Percentiles rank a stretch among this genome's conserved stretches.
phyloP scores from a whole-genome alignment of 2,113 vertebrate genomes.

The Leptobrachium leishanense region DNA sequence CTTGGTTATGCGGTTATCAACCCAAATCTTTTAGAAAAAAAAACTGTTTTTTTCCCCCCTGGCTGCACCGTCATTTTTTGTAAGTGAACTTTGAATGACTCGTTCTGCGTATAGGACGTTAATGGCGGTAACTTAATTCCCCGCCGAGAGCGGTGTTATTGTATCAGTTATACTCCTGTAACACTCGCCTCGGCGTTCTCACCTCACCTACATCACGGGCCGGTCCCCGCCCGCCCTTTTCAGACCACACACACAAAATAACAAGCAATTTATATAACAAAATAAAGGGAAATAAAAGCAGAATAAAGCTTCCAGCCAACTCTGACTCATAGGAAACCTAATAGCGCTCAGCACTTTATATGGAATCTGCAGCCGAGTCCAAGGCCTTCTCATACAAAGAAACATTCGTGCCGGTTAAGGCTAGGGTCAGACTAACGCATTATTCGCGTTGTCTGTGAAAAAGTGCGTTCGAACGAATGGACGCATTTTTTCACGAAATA shows the following conservation, averaged over 20 bases:
- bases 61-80: background rate
- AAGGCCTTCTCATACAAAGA: too few species aligned
- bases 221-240: background rate
- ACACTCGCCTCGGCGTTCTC: background rate
- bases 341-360: background rate
- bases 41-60: too few species aligned
- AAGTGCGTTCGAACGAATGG: too few species aligned
- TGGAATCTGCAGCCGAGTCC: too few species aligned
- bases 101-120: background rate
- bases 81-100: background rate
- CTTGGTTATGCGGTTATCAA: too few species aligned
- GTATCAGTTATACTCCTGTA: background rate
- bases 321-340: background rate
- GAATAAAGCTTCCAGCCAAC: background rate
- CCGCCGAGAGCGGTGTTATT: background rate
- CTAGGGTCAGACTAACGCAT: too few species aligned
- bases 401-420: background rate
- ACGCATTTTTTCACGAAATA: too few species aligned
- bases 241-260: constrained; percentile 21
- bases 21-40: too few species aligned
- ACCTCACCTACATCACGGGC: background rate
- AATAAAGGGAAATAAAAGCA: background rate
- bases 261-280: background rate
- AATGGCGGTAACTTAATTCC: background rate
- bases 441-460: too few species aligned